phyloP scores from a whole-genome alignment of 2,888 invertebrate species.

The Xanthostigma xanthostigma region DNA sequence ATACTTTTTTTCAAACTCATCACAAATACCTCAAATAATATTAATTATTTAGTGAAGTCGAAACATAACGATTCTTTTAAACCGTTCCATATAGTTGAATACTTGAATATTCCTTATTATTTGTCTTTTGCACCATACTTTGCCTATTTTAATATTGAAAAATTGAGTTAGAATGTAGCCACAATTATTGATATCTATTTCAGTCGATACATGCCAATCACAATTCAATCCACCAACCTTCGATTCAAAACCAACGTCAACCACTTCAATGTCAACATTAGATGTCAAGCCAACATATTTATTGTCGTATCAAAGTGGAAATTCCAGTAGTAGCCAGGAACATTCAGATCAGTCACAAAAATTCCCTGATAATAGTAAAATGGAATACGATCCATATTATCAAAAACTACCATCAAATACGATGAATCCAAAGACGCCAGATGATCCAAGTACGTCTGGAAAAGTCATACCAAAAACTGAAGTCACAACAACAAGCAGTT shows the following conservation, averaged over 20 bases:
- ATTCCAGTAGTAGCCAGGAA: constrained; percentile 14
- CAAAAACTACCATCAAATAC: constrained; percentile 13
- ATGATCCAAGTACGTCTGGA: constrained; percentile 9
- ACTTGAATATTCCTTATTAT: too few relatives aligned
- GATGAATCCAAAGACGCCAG: constrained; percentile 1
- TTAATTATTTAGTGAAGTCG: too few relatives aligned
- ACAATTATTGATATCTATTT: background rate
- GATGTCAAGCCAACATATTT: constrained; percentile 32
- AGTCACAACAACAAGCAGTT: constrained; percentile 26
- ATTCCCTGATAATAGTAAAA: constrained; percentile 12
- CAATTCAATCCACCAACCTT: constrained; percentile 21
- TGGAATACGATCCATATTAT: constrained; percentile 26
- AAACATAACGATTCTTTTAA: too few relatives aligned
- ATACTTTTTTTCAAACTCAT: too few relatives aligned
- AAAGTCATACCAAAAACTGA: constrained; percentile 39
- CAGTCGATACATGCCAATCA: constrained; percentile 23
- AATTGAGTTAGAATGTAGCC: too few relatives aligned
- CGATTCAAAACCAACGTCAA: constrained; percentile 1
- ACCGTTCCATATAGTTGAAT: too few relatives aligned
- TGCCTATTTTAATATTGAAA: too few relatives aligned
- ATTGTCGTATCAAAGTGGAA: constrained; percentile 20
- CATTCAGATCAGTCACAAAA: constrained; percentile 7
- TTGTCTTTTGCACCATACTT: too few relatives aligned
- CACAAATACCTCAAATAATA: too few relatives aligned
- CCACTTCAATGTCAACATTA: constrained; percentile 11